Conservation (phyloP, 2,797 vertebrate species). For the Brotogeris chrysoptera region DNA sequence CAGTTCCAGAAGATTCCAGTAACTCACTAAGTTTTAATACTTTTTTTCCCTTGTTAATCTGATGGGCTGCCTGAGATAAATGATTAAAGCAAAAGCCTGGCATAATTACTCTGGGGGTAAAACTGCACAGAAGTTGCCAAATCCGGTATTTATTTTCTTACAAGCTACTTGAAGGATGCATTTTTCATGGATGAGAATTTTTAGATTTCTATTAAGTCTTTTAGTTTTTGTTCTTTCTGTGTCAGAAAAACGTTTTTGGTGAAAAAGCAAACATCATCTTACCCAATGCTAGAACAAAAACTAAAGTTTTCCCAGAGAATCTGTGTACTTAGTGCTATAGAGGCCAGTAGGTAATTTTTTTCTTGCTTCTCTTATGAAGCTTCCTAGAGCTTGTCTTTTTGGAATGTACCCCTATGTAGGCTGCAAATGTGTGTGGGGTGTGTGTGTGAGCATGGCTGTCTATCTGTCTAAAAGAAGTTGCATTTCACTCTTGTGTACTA, state of each 20-base stretch:
- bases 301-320: neutral
- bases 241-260: neutral
- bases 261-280: neutral
- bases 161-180: neutral
- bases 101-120: constrained; percentile 34
- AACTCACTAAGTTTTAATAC: constrained; percentile 62
- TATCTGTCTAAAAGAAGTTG: neutral
- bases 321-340: neutral
- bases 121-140: constrained; percentile 28
- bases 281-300: neutral
- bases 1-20: constrained; percentile 67
- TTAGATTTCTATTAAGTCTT: neutral
- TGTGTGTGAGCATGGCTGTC: neutral
- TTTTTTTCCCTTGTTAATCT: constrained; percentile 13
- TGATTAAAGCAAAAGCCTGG: constrained; percentile 46
- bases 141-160: constrained; percentile 34
- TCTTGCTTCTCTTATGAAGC: neutral
- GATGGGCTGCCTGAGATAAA: constrained; percentile 32
- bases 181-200: neutral
- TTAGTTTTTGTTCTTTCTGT: neutral
- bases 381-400: neutral
- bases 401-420: neutral
- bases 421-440: neutral
- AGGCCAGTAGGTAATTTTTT: constrained; percentile 19
- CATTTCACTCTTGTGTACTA: neutral